A percentile compares a stretch with the other conserved stretches of the same genome.
These are phyloP conservation scores for Calonectris borealis DNA, from an alignment of 2,113 vertebrate genomes.

Conservation along the genomic window DNA sequence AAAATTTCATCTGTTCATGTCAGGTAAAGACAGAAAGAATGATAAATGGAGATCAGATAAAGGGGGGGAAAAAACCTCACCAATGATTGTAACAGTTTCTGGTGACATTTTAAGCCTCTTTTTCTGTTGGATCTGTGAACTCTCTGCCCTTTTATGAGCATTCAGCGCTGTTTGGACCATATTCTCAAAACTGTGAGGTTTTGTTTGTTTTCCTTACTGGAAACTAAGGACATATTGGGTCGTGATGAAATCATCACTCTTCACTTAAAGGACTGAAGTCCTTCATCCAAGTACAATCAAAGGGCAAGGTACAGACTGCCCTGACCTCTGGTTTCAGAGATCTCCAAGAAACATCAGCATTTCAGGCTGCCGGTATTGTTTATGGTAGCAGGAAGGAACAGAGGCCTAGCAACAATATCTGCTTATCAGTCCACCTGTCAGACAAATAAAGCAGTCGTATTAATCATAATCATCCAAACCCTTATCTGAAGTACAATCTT, in stretches of 20 bases:
- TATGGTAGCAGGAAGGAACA: background rate
- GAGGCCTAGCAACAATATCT: conserved; percentile 12
- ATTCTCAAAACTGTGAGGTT: background rate
- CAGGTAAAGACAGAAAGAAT: background rate
- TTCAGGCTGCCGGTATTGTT: background rate
- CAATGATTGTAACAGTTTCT: background rate
- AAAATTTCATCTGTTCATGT: background rate
- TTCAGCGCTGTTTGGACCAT: background rate
- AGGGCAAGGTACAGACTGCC: background rate
- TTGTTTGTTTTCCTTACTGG: conserved; percentile 26
- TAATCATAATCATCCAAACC: background rate
- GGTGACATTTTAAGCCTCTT: conserved; percentile 20
- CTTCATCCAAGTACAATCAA: background rate
- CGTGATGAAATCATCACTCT: background rate
- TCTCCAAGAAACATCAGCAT: background rate
- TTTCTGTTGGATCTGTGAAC: background rate
- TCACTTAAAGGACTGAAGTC: background rate
- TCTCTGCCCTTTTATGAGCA: conserved; percentile 1
- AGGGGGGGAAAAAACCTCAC: background rate
- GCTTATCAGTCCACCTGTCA: conserved; percentile 12
- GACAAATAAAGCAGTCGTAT: background rate
- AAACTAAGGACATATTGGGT: background rate
- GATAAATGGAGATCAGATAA: background rate
- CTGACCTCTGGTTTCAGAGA: background rate
- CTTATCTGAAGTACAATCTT: background rate